Conservation (phyloP, 1,140 invertebrate species). For the Neotoxoptera formosana region DNA sequence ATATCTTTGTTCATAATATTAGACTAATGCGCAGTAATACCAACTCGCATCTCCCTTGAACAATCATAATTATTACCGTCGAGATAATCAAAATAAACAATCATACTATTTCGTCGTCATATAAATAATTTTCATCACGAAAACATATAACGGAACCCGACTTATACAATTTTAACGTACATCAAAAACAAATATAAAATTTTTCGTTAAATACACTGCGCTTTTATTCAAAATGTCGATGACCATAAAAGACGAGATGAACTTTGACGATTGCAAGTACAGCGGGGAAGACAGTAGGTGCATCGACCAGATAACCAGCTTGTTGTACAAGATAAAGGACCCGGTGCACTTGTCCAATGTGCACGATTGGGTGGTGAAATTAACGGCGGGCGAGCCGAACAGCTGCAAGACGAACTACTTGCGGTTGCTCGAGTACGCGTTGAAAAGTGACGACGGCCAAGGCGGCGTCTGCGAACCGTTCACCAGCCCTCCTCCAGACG, state of each 20-base stretch:
- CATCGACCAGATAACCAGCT: constrained; percentile 15
- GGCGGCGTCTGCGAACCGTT: constrained; percentile 34
- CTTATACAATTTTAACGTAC: too few relatives aligned
- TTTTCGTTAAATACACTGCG: not conserved
- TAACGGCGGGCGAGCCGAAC: constrained; percentile 28
- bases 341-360: constrained; percentile 1
- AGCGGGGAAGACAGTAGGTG: not conserved
- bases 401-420: not conserved
- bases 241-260: not conserved
- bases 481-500: not conserved
- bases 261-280: not conserved
- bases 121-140: not conserved
- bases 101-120: not conserved
- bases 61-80: not conserved
- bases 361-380: constrained; percentile 30
- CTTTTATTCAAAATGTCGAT: not conserved
- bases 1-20: too few relatives aligned
- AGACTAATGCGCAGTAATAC: too few relatives aligned
- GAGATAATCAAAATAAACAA: not conserved
- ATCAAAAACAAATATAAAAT: not conserved
- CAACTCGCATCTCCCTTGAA: not conserved
- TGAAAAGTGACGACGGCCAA: constrained; percentile 20
- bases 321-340: constrained; percentile 2
- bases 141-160: not conserved
- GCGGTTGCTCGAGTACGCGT: constrained; percentile 23